Conservation (phyloP, 2,888 invertebrate genomes). For the Xestia xanthographa region DNA sequence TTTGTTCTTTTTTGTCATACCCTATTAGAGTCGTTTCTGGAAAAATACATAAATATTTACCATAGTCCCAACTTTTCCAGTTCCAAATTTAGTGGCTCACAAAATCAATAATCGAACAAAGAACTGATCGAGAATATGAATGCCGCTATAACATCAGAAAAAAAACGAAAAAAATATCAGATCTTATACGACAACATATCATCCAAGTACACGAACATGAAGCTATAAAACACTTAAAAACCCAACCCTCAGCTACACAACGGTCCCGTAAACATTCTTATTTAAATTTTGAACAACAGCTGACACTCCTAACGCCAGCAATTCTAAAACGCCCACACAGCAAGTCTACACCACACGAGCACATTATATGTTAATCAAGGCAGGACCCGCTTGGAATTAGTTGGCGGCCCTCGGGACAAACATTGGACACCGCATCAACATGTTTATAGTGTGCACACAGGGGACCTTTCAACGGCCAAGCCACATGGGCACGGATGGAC, state of each 20-base stretch:
- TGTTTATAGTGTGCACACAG: slow-evolving; percentile 65
- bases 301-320: slow-evolving; percentile 45
- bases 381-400: slow-evolving; percentile 65
- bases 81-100: not conserved
- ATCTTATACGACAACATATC: not conserved
- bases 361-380: slow-evolving; percentile 71
- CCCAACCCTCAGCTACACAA: slow-evolving; percentile 11
- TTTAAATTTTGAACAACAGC: slow-evolving; percentile 57
- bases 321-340: slow-evolving; percentile 48
- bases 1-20: too few species aligned
- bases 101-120: not conserved
- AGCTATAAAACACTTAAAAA: slow-evolving; percentile 43
- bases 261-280: slow-evolving; percentile 49
- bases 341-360: slow-evolving; percentile 56
- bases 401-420: slow-evolving; percentile 63
- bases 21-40: not conserved
- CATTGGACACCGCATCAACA: slow-evolving; percentile 69
- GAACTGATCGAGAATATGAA: not conserved
- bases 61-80: not conserved
- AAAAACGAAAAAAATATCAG: too few species aligned
- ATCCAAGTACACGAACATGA: slow-evolving; percentile 19
- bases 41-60: slow-evolving; percentile 7
- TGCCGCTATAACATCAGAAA: not conserved
- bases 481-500: slow-evolving; percentile 55
- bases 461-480: slow-evolving; percentile 61